These are phyloP conservation scores for Alcedo quadribrachys DNA, from an alignment of 2,797 vertebrate genomes.

Conservation along the genomic window DNA sequence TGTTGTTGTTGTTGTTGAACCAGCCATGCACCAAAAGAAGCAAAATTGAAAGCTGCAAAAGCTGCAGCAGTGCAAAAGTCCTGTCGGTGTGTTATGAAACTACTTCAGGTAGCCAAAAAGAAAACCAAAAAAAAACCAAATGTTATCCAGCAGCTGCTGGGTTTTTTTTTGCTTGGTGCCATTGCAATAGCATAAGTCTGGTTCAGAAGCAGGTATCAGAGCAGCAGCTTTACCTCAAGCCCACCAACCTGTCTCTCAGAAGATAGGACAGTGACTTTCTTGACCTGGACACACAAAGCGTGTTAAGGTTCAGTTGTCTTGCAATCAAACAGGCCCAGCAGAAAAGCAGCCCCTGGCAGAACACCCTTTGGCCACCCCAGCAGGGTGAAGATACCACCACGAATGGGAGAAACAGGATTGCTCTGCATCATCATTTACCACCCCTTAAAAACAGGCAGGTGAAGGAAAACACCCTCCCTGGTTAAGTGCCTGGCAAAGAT, in stretches of 20 bases:
- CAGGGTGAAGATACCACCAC: background rate
- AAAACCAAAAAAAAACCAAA: conserved; percentile 44
- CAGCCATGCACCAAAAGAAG: conserved; percentile 81
- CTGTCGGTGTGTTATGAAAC: conserved; percentile 61
- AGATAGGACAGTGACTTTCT: conserved; percentile 81
- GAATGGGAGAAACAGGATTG: background rate
- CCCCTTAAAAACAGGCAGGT: background rate
- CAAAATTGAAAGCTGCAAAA: conserved; percentile 77
- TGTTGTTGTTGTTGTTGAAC: background rate
- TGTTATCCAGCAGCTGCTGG: conserved; percentile 74
- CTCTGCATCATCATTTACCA: background rate
- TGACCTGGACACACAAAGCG: conserved; percentile 85
- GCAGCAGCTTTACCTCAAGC: conserved; percentile 85
- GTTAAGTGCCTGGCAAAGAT: background rate
- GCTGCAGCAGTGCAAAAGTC: conserved; percentile 72
- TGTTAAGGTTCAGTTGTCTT: conserved; percentile 73
- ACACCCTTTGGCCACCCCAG: background rate
- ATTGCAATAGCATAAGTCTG: conserved; percentile 75
- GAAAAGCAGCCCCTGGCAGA: conserved; percentile 41
- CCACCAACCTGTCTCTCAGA: conserved; percentile 84
- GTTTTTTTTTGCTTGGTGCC: conserved; percentile 71
- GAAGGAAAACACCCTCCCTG: background rate
- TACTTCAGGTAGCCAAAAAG: conserved; percentile 68
- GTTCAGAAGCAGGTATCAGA: conserved; percentile 72
- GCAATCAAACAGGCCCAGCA: conserved; percentile 55